Conservation (phyloP, 2,113 vertebrate species). For the crab-eating macaque (Macaca fascicularis) region DNA sequence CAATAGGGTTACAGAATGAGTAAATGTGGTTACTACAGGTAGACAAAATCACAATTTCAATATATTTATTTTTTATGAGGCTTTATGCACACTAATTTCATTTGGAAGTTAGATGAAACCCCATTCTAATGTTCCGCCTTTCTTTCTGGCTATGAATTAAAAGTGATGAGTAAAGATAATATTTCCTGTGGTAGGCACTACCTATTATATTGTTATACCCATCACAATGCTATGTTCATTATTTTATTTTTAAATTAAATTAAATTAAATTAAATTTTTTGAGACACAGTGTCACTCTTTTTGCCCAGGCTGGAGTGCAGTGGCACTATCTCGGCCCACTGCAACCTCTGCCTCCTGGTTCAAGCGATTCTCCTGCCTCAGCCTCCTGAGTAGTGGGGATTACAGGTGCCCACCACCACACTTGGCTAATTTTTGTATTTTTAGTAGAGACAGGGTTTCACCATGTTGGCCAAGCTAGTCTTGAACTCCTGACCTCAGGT, state of each 20-base stretch:
- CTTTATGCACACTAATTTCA: not conserved
- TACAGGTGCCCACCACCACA: no score
- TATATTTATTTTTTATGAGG: not conserved
- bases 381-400: no score
- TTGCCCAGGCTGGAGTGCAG: no score
- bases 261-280: rapidly evolving
- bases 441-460: no score
- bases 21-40: not conserved
- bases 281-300: no score
- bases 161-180: not conserved
- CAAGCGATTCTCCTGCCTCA: no score
- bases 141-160: not conserved
- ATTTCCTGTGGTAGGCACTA: not conserved
- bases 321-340: no score
- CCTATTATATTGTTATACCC: not conserved
- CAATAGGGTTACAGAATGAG: not conserved
- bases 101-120: not conserved
- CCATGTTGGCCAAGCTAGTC: no score
- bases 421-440: no score
- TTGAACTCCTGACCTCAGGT: no score
- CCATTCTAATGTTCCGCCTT: not conserved
- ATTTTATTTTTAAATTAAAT: not conserved
- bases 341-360: no score
- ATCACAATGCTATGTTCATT: not conserved
- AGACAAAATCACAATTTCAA: not conserved